Conservation (phyloP, 2,797 vertebrate species). For the Amphiprion clarkii region DNA sequence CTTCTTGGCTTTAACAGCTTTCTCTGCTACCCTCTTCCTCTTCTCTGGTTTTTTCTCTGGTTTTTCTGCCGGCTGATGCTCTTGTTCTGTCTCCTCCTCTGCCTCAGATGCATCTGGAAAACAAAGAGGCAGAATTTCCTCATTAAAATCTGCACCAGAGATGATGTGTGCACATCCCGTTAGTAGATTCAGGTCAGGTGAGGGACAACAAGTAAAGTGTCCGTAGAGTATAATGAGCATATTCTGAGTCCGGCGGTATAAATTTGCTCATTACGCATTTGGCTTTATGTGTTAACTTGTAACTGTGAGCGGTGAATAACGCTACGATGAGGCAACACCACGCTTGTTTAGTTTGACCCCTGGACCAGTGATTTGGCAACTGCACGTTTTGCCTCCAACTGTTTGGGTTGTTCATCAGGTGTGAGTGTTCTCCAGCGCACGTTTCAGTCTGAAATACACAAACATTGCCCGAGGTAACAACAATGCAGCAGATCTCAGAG, state of each 20-base stretch:
- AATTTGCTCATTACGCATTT: slow-evolving; percentile 12
- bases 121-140: neutral
- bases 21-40: slow-evolving; percentile 70
- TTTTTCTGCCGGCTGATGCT: slow-evolving; percentile 38
- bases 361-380: neutral
- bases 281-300: slow-evolving; percentile 12
- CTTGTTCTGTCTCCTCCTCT: slow-evolving; percentile 51
- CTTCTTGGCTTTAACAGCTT: slow-evolving; percentile 67
- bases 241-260: neutral
- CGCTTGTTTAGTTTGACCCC: slow-evolving; percentile 5
- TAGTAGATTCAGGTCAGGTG: slow-evolving; percentile 16
- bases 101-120: slow-evolving; percentile 64
- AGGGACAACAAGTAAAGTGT: neutral
- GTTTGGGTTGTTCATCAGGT: slow-evolving; percentile 2
- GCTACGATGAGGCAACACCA: slow-evolving; percentile 5
- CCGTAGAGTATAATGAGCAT: neutral
- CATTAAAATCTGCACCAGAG: slow-evolving; percentile 10
- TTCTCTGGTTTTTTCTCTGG: slow-evolving; percentile 67
- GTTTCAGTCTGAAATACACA: slow-evolving; percentile 31
- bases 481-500: slow-evolving; percentile 47
- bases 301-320: neutral
- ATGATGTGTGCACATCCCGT: neutral
- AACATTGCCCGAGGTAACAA: slow-evolving; percentile 49
- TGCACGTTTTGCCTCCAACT: neutral
- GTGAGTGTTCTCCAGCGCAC: neutral